Conservation (phyloP, 2,888 invertebrate species). For the Sussaba pulchella region DNA sequence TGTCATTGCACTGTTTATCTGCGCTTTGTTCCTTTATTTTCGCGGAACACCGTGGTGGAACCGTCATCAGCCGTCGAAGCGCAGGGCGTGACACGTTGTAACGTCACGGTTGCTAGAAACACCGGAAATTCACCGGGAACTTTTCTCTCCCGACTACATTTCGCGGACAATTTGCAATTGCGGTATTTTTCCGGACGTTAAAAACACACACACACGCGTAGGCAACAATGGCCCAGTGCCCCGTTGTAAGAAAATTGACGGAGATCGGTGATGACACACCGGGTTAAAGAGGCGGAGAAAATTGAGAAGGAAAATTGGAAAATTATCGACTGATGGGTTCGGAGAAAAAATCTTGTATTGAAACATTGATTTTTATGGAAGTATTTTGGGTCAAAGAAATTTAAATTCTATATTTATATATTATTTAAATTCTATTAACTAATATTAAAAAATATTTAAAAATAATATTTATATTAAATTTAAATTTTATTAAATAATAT, state of each 20-base stretch:
- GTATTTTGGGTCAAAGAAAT: no score
- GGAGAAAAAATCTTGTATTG: no score
- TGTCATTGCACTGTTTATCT: background rate
- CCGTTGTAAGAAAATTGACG: slow-evolving; percentile 24
- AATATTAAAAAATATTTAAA: no score
- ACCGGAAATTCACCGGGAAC: slow-evolving; percentile 47
- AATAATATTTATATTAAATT: no score
- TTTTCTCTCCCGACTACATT: background rate
- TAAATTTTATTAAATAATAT: no score
- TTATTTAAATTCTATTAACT: no score
- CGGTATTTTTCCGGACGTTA: slow-evolving; percentile 43
- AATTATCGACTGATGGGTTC: no score
- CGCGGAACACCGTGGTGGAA: slow-evolving; percentile 41
- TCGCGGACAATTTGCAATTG: slow-evolving; percentile 43
- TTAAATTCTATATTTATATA: no score
- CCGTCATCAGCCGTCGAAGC: slow-evolving; percentile 39
- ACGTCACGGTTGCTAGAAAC: slow-evolving; percentile 58
- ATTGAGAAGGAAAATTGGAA: background rate
- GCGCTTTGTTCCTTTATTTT: slow-evolving; percentile 15
- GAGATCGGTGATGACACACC: no score
- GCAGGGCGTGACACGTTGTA: slow-evolving; percentile 55
- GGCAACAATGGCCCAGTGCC: slow-evolving; percentile 34
- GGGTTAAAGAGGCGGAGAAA: slow-evolving; percentile 2
- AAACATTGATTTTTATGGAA: no score
- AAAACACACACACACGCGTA: no score